Evolutionary conservation across 2,797 vertebrate genomes (phyloP), one percentile per base, ranked within the genome.

Genomic region (Phyllotis vaccarum): DNA sequence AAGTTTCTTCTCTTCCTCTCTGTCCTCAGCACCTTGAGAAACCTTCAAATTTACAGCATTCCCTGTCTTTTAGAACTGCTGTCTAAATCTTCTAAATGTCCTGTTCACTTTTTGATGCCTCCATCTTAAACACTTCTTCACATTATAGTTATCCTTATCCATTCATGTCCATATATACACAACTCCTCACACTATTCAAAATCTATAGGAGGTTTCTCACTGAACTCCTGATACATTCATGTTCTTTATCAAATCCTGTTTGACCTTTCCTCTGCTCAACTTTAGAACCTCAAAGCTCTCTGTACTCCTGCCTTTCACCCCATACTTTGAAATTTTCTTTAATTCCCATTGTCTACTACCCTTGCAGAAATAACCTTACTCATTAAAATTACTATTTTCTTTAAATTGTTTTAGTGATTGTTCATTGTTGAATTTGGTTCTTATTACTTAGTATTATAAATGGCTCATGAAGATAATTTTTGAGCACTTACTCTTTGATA

Each of bases 221-320:
- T 46, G 6, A 11, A 85, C 24, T n/a, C 24, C 89, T 14, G n/a
- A 66, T 58, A 80, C 52, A 64, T 80, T 43, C 27, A 24, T 43
- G n/a, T 49, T 14, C 37, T 68, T 29, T 83, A n/a, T 60, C 7
- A 62, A 6, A 11, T 31, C 19, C 58, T 68, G 6, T 34, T 40
- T 49, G 22, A 37, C 2, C 40, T 86, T 86, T 21, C 40, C 31
- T 54, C 60, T 92, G 5, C n/a, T 87, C 17, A 54, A 22, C 9
- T 68, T 92, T n/a, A 17, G 34, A 74, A 29, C 5, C 31, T 54
- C 29, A 21, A 11, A 16, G 46, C 13, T 75, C 6, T 70, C 6
- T 16, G 16, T 19, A n/a, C 1, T 37, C 1, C 12, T 3, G 3
- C 40, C 4, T 17, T 29, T 2, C 17, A 60, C 22, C 9, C 6